phyloP scores from a whole-genome alignment of 2,888 invertebrate genomes.

The Chrysolina americana region DNA sequence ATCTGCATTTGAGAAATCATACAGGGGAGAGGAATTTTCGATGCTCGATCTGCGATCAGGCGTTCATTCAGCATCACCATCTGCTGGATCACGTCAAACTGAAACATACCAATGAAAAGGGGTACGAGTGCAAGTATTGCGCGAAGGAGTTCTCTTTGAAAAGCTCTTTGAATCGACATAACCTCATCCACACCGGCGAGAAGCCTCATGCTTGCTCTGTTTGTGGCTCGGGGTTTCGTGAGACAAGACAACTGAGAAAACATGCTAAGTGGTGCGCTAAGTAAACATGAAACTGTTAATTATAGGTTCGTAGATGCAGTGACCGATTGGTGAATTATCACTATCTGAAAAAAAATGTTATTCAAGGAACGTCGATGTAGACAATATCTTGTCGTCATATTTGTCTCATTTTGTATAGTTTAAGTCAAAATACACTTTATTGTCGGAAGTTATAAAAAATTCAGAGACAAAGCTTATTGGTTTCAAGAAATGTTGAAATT shows the following conservation, averaged over 20 bases:
- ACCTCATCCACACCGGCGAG: slow-evolving; percentile 9
- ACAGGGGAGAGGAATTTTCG: slow-evolving; percentile 67
- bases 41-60: slow-evolving; percentile 67
- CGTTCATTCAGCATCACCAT: slow-evolving; percentile 46
- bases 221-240: neutral
- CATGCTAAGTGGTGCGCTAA: neutral
- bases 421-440: too few species aligned
- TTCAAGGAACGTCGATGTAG: too few species aligned
- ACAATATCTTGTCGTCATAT: too few species aligned
- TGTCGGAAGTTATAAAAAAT: too few species aligned
- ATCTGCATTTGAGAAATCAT: slow-evolving; percentile 67
- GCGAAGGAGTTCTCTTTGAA: slow-evolving; percentile 1
- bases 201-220: slow-evolving; percentile 14
- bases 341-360: too few species aligned
- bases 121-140: neutral
- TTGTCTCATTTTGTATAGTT: too few species aligned
- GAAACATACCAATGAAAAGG: slow-evolving; percentile 3
- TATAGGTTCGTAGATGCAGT: too few species aligned
- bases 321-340: too few species aligned
- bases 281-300: neutral
- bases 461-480: too few species aligned
- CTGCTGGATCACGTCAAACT: slow-evolving; percentile 9
- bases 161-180: slow-evolving; percentile 17
- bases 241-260: neutral
- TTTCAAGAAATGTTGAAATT: too few species aligned